These are phyloP conservation scores for Periophthalmus magnuspinnatus DNA, from an alignment of 2,797 vertebrate genomes.

Conservation along the genomic window DNA sequence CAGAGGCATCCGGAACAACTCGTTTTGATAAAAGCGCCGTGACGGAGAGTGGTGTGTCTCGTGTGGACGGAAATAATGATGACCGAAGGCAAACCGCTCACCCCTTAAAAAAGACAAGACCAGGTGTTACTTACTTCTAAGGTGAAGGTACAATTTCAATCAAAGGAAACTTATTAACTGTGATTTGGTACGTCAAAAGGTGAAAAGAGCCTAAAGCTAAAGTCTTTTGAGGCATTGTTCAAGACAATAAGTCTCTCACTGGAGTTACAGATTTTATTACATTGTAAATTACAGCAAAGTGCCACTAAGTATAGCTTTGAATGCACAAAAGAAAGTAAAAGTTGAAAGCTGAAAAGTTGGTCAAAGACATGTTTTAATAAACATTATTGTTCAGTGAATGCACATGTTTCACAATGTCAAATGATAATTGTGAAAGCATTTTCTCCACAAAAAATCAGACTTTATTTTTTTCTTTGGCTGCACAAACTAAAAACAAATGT, in stretches of 20 bases:
- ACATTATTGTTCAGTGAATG: background rate
- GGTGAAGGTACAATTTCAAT: too few species aligned
- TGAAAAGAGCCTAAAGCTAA: background rate
- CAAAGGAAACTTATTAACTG: too few species aligned
- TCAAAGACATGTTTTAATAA: background rate
- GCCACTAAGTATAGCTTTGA: background rate
- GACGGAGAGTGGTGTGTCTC: constrained; percentile 92
- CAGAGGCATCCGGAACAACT: constrained; percentile 94
- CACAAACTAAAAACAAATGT: background rate
- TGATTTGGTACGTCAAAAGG: too few species aligned
- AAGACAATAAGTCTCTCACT: background rate
- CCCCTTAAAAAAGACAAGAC: constrained; percentile 74
- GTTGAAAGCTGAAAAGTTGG: background rate
- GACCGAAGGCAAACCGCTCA: constrained; percentile 96
- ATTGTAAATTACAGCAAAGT: background rate
- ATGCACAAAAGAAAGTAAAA: background rate
- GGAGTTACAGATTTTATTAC: background rate
- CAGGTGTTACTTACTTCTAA: background rate
- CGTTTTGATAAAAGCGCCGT: constrained; percentile 92
- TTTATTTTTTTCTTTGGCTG: background rate
- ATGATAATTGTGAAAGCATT: background rate
- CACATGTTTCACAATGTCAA: background rate
- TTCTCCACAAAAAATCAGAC: too few species aligned
- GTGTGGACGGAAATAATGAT: constrained; percentile 98
- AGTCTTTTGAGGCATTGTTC: background rate